phyloP scores from a whole-genome alignment of 2,113 vertebrate genomes.

The Campylomormyrus tamandua region DNA sequence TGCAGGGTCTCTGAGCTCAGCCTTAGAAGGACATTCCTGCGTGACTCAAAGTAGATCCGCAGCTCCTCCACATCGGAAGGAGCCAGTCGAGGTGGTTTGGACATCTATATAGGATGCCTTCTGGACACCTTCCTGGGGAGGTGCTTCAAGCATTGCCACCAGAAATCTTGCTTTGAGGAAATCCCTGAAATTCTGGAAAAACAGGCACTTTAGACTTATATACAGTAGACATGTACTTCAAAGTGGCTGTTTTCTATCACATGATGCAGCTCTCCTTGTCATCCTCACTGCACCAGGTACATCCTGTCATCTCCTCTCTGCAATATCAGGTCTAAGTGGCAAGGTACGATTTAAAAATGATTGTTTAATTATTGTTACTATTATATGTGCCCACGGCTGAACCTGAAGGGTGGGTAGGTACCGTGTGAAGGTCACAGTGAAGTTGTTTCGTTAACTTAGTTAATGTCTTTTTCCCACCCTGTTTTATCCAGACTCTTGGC shows the following conservation, averaged over 20 bases:
- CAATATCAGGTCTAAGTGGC: neutral
- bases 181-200: neutral
- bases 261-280: neutral
- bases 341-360: neutral
- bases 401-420: neutral
- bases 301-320: neutral
- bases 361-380: too few species aligned
- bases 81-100: neutral
- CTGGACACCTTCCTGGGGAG: neutral
- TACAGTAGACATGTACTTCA: neutral
- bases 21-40: neutral
- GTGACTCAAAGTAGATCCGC: neutral
- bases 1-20: neutral
- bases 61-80: neutral
- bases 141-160: neutral
- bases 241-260: neutral
- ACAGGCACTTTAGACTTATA: neutral
- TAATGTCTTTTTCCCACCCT: neutral
- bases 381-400: neutral
- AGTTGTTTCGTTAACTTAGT: neutral
- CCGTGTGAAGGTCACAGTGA: neutral
- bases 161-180: neutral
- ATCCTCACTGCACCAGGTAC: neutral
- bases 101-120: neutral
- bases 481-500: neutral